These are phyloP conservation scores for Probosciger aterrimus DNA, from an alignment of 2,113 vertebrate species.

Conservation along the genomic window DNA sequence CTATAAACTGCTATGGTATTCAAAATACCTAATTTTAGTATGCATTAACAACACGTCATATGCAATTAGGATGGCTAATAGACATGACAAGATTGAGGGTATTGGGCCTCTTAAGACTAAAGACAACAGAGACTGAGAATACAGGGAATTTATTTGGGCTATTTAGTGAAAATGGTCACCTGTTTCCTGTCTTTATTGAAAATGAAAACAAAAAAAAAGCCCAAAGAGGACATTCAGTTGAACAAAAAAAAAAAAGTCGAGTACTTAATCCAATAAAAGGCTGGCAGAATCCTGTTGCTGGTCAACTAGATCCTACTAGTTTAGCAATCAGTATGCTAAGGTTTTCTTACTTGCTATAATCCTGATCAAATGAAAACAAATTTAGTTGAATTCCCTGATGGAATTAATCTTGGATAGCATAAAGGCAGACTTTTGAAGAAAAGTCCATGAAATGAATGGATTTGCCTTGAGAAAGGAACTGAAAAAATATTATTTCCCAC, in stretches of 20 bases:
- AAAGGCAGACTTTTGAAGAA: background rate
- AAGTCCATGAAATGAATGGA: background rate
- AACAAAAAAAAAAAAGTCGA: background rate
- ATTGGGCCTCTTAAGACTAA: background rate
- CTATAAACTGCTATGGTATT: background rate
- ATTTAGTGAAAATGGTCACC: background rate
- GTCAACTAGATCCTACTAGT: background rate
- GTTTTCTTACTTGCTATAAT: background rate
- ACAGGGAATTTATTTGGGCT: background rate
- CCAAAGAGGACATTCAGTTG: background rate
- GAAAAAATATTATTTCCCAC: background rate
- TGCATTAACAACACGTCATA: background rate
- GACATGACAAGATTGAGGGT: background rate
- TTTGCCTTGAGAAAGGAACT: background rate
- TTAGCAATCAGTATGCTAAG: background rate
- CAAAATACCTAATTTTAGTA: background rate
- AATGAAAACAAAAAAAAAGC: background rate
- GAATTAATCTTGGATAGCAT: background rate
- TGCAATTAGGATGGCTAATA: background rate
- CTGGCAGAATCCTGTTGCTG: background rate
- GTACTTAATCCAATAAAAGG: background rate
- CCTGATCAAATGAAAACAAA: background rate
- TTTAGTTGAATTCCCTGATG: background rate
- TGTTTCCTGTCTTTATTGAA: background rate
- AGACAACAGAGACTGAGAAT: background rate